Evolutionary conservation across 2,797 vertebrate genomes (phyloP).

Genomic region (Mus minutoides): DNA sequence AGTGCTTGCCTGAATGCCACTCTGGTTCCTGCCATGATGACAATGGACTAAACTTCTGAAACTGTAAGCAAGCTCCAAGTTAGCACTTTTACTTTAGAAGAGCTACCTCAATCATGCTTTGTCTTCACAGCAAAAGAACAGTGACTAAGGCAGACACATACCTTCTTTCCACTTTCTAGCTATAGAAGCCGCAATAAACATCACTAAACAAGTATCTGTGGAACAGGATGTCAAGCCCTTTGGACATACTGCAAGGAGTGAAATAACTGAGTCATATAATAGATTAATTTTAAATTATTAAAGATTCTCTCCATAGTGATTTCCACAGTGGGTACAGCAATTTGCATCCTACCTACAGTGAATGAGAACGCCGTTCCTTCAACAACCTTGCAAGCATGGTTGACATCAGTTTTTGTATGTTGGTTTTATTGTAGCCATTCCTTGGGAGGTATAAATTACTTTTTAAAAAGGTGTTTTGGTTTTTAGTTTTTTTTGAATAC

Average conservation of each 20-base stretch:
- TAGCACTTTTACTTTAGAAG: neutral
- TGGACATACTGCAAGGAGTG: neutral
- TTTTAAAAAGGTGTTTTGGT: neutral
- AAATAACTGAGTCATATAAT: neutral
- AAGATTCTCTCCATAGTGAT: neutral
- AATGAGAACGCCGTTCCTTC: neutral
- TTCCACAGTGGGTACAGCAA: too few relatives aligned
- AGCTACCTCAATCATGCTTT: neutral
- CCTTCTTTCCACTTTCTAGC: neutral
- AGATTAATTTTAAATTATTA: too few relatives aligned
- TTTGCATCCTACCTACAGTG: neutral
- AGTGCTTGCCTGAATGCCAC: neutral
- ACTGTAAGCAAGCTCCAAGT: neutral
- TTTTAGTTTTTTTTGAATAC: neutral
- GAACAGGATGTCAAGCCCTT: too few relatives aligned
- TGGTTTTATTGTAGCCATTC: too few relatives aligned
- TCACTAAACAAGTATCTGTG: neutral
- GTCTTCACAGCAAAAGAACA: neutral
- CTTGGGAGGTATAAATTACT: neutral
- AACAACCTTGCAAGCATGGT: neutral
- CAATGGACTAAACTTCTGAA: neutral
- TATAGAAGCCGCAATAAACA: neutral
- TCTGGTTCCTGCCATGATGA: neutral
- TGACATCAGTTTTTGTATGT: too few relatives aligned
- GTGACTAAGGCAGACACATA: neutral